phyloP scores from a whole-genome alignment of 2,888 invertebrate genomes.

The Ophioninae sp. region DNA sequence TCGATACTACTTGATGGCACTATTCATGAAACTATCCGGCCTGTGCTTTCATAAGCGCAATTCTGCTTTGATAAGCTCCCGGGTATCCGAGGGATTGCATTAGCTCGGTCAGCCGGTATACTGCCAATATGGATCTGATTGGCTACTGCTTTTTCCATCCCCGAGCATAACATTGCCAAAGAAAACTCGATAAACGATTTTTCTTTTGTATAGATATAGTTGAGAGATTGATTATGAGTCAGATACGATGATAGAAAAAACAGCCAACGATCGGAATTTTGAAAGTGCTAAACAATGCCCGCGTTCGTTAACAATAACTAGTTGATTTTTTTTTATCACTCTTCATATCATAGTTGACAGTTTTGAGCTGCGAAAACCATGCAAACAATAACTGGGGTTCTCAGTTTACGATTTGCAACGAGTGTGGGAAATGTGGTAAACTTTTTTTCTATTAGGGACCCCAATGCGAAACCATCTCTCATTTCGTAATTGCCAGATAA shows the following conservation, averaged over 20 bases:
- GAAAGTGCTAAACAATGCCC: not conserved
- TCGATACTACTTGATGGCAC: constrained; percentile 8
- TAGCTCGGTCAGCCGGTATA: not conserved
- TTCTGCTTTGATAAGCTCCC: not conserved
- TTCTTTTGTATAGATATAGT: not conserved
- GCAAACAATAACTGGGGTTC: too few relatives aligned
- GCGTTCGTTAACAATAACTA: not conserved
- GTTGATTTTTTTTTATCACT: too few relatives aligned
- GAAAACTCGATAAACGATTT: not conserved
- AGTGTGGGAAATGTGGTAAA: too few relatives aligned
- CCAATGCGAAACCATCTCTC: too few relatives aligned
- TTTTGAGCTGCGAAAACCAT: too few relatives aligned
- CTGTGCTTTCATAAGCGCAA: not conserved
- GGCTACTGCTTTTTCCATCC: not conserved
- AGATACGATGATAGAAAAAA: not conserved
- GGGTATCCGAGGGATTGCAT: not conserved
- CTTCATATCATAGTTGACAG: too few relatives aligned
- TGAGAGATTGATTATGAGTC: not conserved
- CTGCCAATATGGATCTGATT: not conserved
- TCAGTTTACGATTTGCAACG: too few relatives aligned
- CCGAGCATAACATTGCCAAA: not conserved
- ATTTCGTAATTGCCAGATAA: too few relatives aligned
- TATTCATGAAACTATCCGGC: not conserved
- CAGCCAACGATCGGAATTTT: not conserved
- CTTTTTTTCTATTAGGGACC: too few relatives aligned